Percentiles rank a stretch among this genome's conserved stretches.
Conservation (phyloP, 2,888 invertebrate genomes). For the Thymelicus lineola region DNA sequence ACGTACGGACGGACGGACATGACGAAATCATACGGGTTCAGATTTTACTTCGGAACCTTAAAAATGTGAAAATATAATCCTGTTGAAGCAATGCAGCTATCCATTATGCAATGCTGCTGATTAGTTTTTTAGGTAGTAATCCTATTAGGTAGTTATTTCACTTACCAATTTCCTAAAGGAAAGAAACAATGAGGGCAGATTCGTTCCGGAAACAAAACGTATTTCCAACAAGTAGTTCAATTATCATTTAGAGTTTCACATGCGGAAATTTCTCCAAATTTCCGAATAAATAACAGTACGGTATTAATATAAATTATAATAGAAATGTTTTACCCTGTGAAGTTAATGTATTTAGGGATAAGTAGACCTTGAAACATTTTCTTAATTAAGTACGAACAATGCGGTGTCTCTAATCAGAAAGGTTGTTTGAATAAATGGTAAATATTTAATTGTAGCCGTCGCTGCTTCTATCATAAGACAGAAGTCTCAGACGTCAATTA, state of each 20-base stretch:
- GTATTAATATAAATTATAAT: conserved; percentile 20
- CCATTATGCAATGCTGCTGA: too few species aligned
- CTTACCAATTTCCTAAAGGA: not conserved
- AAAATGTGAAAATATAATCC: too few species aligned
- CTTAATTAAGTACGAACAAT: conserved; percentile 55
- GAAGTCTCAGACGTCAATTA: conserved; percentile 65
- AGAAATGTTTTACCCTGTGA: conserved; percentile 23
- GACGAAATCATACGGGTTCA: too few species aligned
- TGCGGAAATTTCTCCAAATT: conserved; percentile 20
- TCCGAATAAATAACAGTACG: conserved; percentile 4
- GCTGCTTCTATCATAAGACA: conserved; percentile 62
- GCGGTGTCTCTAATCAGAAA: conserved; percentile 47
- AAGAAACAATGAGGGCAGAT: not conserved
- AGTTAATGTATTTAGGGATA: conserved; percentile 29
- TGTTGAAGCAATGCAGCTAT: too few species aligned
- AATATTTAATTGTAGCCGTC: conserved; percentile 64
- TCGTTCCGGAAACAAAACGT: conserved; percentile 6
- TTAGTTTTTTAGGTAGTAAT: too few species aligned
- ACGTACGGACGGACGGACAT: too few species aligned
- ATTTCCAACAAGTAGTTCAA: conserved; percentile 22
- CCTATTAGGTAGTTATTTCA: not conserved
- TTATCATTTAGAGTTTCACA: conserved; percentile 22
- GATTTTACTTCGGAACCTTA: too few species aligned
- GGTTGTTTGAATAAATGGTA: conserved; percentile 49
- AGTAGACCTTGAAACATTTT: conserved; percentile 39